Evolutionary conservation across 2,888 invertebrate species (phyloP).

Genomic region (Amphipyra berbera): DNA sequence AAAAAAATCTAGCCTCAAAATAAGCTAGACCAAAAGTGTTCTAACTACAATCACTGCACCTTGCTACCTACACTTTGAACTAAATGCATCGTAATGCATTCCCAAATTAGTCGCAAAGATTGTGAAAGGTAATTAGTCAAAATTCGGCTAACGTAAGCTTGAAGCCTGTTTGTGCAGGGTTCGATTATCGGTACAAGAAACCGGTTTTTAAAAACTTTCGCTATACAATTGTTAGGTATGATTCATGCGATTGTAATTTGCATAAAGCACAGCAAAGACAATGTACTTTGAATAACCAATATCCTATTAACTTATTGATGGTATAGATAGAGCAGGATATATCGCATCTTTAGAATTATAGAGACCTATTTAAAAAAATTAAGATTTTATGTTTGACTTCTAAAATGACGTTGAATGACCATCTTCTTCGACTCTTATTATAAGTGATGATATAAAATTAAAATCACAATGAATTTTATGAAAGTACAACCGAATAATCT

Average conservation of each 20-base stretch:
- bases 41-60: conserved; percentile 51
- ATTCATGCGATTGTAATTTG: conserved; percentile 15
- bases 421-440: no score
- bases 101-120: conserved; percentile 29
- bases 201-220: conserved; percentile 14
- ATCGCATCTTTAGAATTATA: no score
- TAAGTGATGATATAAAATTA: no score
- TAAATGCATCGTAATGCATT: conserved; percentile 53
- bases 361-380: no score
- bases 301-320: not conserved
- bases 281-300: not conserved
- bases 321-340: not conserved
- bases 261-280: not conserved
- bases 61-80: conserved; percentile 45
- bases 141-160: conserved; percentile 16
- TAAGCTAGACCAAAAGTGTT: conserved; percentile 16
- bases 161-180: conserved; percentile 30
- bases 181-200: conserved; percentile 10
- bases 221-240: conserved; percentile 2
- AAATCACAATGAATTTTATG: no score
- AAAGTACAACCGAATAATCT: no score
- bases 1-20: conserved; percentile 17
- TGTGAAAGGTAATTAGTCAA: conserved; percentile 36
- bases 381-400: no score
- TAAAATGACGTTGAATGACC: no score